Percentiles rank a stretch among this genome's conserved stretches.
Conservation (phyloP, 2,888 invertebrate genomes). For the Anagyrus pseudococci region DNA sequence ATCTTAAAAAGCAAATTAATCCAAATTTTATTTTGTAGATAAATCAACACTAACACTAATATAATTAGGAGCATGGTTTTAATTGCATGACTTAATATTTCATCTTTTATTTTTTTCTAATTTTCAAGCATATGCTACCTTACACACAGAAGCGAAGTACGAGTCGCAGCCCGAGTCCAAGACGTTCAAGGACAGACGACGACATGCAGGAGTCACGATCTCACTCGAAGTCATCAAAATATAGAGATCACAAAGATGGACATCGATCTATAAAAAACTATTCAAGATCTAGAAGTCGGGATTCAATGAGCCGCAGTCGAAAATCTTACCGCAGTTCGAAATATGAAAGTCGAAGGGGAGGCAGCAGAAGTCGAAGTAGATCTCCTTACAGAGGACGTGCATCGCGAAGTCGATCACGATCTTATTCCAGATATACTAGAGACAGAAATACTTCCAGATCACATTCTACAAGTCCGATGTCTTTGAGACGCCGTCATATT, state of each 20-base stretch:
- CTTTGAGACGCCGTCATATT: slow-evolving; percentile 77
- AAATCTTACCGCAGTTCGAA: slow-evolving; percentile 55
- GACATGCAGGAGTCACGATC: slow-evolving; percentile 56
- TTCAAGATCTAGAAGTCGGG: slow-evolving; percentile 59
- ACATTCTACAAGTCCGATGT: slow-evolving; percentile 83
- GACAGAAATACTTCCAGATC: slow-evolving; percentile 67
- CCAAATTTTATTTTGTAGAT: no score
- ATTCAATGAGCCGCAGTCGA: slow-evolving; percentile 59
- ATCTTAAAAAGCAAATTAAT: no score
- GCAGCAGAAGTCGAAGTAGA: slow-evolving; percentile 67
- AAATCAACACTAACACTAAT: no score
- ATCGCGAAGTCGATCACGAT: slow-evolving; percentile 72
- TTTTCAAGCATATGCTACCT: slow-evolving; percentile 36
- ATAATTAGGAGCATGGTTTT: no score
- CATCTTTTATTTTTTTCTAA: no score
- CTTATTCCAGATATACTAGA: slow-evolving; percentile 66
- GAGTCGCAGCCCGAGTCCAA: slow-evolving; percentile 56
- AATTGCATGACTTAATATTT: no score
- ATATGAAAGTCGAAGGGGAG: slow-evolving; percentile 44
- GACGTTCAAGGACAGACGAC: slow-evolving; percentile 50
- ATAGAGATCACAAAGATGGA: slow-evolving; percentile 55
- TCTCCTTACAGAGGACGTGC: slow-evolving; percentile 70
- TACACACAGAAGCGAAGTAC: slow-evolving; percentile 50
- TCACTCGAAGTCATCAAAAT: slow-evolving; percentile 59
- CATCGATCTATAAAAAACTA: slow-evolving; percentile 58